Evolutionary conservation across 2,797 vertebrate genomes (phyloP), one percentile per base, ranked within the genome.

Genomic region (Stomatorhinus walkeri): DNA sequence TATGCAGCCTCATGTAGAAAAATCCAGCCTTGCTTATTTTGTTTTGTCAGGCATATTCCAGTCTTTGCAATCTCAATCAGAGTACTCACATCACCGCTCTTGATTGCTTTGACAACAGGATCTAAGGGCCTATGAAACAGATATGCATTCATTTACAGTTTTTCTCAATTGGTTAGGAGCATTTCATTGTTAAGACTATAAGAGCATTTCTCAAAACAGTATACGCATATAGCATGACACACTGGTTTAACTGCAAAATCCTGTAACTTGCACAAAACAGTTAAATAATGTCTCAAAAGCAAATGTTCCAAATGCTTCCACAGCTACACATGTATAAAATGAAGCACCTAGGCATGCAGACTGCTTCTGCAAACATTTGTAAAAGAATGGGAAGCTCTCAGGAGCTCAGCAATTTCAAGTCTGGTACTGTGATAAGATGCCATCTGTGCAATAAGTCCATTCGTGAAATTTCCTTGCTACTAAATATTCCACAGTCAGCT

Each of bases 1-100:
- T 95, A 96, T 0, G 96, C 96, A 0, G 96, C 96, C 91, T 97
- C 96, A 0, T 97, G 97, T 51, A 97, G 93, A 0, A 96, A 96
- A 84, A 96, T 91, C 97, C 97, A 97, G 88, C 96, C 96, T 0
- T 96, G 94, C 59, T 95, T 93, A 89, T 96, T 96, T 83, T 96
- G 94, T 64, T 93, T 90, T 0, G 94, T 94, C 16, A 97, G 94
- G 64, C 94, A 92, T 91, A 93, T 94, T 2, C 36, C 88, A n/a
- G 68, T 88, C 91, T 95, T 94, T 68, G 97, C 95, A 94, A 97
- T 94, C 24, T 28, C 81, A 36, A 46, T 92, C 89, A 97, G 90
- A 14, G 94, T 92, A 43, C 92, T 93, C 43, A 94, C 95, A 32
- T 96, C 94, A 3, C 95, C 95, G 0, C 94, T 93, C 90, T 88